Evolutionary conservation across 2,113 vertebrate species (phyloP), one percentile per base, ranked within the genome.

Genomic region (Alexandromys fortis): DNA sequence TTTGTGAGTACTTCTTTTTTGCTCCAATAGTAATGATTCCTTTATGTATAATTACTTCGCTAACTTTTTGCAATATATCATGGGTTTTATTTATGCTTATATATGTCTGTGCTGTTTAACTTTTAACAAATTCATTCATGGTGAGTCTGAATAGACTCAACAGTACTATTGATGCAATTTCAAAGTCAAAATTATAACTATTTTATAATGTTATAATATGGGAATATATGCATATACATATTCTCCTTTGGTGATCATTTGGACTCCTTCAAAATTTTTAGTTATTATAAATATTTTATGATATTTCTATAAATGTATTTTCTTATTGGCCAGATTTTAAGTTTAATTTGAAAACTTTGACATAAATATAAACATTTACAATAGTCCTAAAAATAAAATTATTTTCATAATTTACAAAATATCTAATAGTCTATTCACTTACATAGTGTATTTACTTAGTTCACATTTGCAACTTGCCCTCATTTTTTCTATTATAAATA

Each of bases 281-380:
- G 11, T 47, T 76, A 14, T 85, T 81, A 16, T 52, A 68, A 94
- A 75, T 33, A 38, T 90, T 85, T 35, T 61, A 45, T 76, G 7
- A 13, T 78, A n/a, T 52, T 70, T 52, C 4, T 38, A 16, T 22
- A 73, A 7, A 28, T 92, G 16, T 63, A 19, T 89, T 83, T 72
- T 94, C n/a, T 91, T 82, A 28, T 55, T 67, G 67, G 47, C 33
- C 22, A 70, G 72, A 55, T 49, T 86, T 89, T 73, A 16, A 92
- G 63, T 91, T 82, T 86, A 91, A 96, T 73, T 86, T 92, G 35
- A 1, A 86, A 82, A 38, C 0, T 91, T 94, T 93, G 30, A 45
- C 24, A n/a, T 13, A n/a, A 86, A 61, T 7, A 28, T 5, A 88
- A 68, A 0, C 21, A 87, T 61, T 94, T 89, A 35, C 45, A 1